Conservation (phyloP, 2,797 vertebrate species). For the Crypturellus tataupa region DNA sequence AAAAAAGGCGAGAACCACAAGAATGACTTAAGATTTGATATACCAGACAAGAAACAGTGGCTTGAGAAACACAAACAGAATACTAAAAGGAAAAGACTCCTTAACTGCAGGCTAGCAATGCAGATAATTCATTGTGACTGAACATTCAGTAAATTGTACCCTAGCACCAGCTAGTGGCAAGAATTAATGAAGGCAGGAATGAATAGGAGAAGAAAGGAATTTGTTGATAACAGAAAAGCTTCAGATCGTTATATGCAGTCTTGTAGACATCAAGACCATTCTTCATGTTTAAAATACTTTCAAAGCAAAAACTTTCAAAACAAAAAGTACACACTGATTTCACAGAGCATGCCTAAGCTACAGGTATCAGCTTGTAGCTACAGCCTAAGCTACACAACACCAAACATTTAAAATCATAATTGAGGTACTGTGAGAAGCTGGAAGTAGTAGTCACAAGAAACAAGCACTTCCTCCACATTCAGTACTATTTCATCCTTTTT, state of each 20-base stretch:
- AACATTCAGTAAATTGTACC: slow-evolving; percentile 17
- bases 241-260: background rate
- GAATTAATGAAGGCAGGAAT: slow-evolving; percentile 39
- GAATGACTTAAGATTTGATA: background rate
- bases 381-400: background rate
- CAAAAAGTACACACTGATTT: background rate
- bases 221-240: background rate
- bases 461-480: background rate
- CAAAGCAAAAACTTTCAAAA: background rate
- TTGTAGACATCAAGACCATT: background rate
- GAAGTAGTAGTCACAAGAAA: background rate
- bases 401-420: background rate
- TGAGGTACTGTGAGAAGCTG: background rate
- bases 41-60: background rate
- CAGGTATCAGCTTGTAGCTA: too few relatives aligned
- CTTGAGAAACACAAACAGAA: background rate
- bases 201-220: background rate
- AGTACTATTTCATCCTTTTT: background rate
- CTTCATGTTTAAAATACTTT: background rate
- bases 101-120: background rate
- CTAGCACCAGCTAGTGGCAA: slow-evolving; percentile 80
- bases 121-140: background rate
- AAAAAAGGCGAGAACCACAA: background rate
- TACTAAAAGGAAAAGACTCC: background rate
- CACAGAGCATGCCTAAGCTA: background rate